A percentile compares a stretch with the other conserved stretches of the same genome.
These are phyloP conservation scores for Scaptomyza graminum DNA, from an alignment of 1,140 invertebrate genomes.

Conservation along the genomic window DNA sequence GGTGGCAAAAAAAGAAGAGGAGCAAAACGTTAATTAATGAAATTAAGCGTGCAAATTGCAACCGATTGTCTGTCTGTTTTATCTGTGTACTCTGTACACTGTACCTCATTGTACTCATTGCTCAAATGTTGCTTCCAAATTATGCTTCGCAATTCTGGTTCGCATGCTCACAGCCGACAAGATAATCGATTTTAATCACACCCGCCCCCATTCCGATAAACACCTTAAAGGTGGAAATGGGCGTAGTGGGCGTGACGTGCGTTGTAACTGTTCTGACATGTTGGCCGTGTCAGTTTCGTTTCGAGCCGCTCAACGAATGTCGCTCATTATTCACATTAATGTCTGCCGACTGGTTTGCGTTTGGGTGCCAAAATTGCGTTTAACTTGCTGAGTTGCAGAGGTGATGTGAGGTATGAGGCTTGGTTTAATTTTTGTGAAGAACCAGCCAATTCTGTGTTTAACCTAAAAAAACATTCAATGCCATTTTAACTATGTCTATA, in stretches of 20 bases:
- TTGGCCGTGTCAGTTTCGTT: conserved; percentile 28
- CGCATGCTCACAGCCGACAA: conserved; percentile 11
- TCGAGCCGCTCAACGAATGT: conserved; percentile 38
- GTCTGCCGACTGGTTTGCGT: conserved; percentile 35
- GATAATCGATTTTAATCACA: conserved; percentile 70
- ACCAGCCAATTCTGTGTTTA: too few species aligned
- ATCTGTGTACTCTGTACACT: background rate
- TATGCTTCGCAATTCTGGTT: too few species aligned
- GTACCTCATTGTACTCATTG: background rate
- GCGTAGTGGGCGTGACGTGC: conserved; percentile 30
- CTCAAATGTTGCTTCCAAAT: background rate
- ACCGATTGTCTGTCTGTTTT: conserved; percentile 11
- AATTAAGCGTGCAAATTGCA: conserved; percentile 63
- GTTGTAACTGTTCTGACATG: conserved; percentile 22
- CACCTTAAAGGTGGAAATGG: conserved; percentile 24
- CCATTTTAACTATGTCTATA: conserved; percentile 18
- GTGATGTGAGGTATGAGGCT: background rate
- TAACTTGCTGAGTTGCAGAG: background rate
- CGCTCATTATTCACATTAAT: conserved; percentile 74
- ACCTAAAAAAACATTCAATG: background rate
- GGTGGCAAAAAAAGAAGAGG: conserved; percentile 6
- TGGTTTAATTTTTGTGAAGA: too few species aligned
- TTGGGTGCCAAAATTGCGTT: conserved; percentile 17
- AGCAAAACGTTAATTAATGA: conserved; percentile 62
- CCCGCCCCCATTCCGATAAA: conserved; percentile 16